Evolutionary conservation across 1,140 invertebrate species (phyloP).

Genomic region (Trichogramma pretiosum): DNA sequence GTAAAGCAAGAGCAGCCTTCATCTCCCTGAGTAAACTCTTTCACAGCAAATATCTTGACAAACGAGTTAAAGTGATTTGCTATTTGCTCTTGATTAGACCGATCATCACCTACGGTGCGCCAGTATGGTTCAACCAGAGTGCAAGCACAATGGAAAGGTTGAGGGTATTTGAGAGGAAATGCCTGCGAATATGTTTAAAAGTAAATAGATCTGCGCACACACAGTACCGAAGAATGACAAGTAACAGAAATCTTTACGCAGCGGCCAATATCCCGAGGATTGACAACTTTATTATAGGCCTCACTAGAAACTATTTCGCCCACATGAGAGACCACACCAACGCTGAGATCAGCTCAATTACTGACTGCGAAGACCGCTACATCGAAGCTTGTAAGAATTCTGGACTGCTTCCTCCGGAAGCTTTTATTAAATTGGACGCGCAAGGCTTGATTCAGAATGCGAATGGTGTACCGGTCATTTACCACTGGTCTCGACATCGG

Average conservation of each 20-base stretch:
- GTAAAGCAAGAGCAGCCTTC: slow-evolving; percentile 17
- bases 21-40: neutral
- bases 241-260: slow-evolving; percentile 16
- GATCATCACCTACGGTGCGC: slow-evolving; percentile 12
- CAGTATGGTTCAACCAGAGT: slow-evolving; percentile 17
- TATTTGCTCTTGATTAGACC: slow-evolving; percentile 15
- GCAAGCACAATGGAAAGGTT: slow-evolving; percentile 13
- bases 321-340: neutral
- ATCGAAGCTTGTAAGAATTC: neutral
- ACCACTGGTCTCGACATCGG: slow-evolving; percentile 16
- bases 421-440: slow-evolving; percentile 13
- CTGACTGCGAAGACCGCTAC: neutral
- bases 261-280: slow-evolving; percentile 17
- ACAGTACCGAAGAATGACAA: slow-evolving; percentile 5
- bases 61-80: slow-evolving; percentile 16
- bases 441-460: slow-evolving; percentile 14
- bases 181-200: slow-evolving; percentile 10
- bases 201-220: slow-evolving; percentile 9
- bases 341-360: neutral
- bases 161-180: slow-evolving; percentile 9
- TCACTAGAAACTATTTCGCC: slow-evolving; percentile 12
- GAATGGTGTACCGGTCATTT: slow-evolving; percentile 15
- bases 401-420: slow-evolving; percentile 12
- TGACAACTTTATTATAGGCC: slow-evolving; percentile 15
- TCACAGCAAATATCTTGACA: slow-evolving; percentile 12